Evolutionary conservation across 2,888 invertebrate species (phyloP), one percentile per base, ranked within the genome.

Genomic region (Dione juno): DNA sequence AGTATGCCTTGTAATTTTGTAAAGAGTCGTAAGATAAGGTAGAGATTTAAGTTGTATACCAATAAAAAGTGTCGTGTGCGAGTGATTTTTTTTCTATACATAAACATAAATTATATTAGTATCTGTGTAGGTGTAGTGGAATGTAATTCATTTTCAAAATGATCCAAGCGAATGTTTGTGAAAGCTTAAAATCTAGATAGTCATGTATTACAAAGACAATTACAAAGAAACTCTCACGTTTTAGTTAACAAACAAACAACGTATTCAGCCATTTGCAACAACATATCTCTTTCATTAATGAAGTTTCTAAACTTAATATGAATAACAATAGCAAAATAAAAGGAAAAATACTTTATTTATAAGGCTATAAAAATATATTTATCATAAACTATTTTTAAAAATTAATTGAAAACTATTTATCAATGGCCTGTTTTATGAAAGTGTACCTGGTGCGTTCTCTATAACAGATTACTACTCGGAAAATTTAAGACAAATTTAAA

Each of bases 1-100:
- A 54, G 87, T 91, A 90, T 84, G 89, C 88, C 90, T 88, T 92
- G 92, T 93, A 92, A 91, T 92, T 89, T 92, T 93, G 92, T 93
- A 93, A 93, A 93, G 93, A 92, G 92, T 92, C 92, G 91, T 92
- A 90, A 88, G 88, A 90, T 91, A 92, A 90, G 81, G 83, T 76
- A 79, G 86, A 89, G 88, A 84, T 77, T 69, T 93, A 92, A 90
- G 92, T 88, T 90, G 81, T 90, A 88, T 92, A 93, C 92, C 91
- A 91, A 92, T 90, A 88, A 89, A 57, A 59, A 83, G 86, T 89
- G 89, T 90, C 88, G 90, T 88, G 92, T 88, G 90, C 86, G 86
- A 88, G 84, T 82, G 79, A 77, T 79, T 66, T 78, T 81, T 77
- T 79, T 83, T 83, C 75, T 79, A 54, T 54, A 28, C n/a, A n/a